Conservation (phyloP, 92 coral and sea anemone genomes). For the Plumapathes pennacea region DNA sequence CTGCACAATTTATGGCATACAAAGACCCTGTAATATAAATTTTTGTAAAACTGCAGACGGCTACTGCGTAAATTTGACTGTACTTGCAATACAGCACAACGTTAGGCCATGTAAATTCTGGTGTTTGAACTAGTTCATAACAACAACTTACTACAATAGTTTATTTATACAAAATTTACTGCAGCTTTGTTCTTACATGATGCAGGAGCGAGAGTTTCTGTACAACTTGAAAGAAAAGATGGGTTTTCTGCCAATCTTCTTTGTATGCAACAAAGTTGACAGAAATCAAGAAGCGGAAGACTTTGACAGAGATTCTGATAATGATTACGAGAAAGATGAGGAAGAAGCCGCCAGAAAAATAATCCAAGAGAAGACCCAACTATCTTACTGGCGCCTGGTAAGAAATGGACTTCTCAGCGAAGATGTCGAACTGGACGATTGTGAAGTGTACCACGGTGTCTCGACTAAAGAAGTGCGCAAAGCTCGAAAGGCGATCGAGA, state of each 20-base stretch:
- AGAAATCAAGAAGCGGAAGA: slow-evolving; percentile 41
- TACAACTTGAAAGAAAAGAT: slow-evolving; percentile 48
- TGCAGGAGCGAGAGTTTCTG: slow-evolving; percentile 75
- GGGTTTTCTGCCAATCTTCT: slow-evolving; percentile 63
- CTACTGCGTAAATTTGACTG: no score
- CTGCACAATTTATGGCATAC: no score
- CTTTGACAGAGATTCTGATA: slow-evolving; percentile 56
- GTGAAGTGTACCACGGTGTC: slow-evolving; percentile 55
- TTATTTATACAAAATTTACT: no score
- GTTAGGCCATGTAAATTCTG: no score
- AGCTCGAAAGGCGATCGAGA: slow-evolving; percentile 38
- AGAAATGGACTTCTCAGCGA: slow-evolving; percentile 36
- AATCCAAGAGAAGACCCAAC: slow-evolving; percentile 20
- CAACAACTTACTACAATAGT: no score
- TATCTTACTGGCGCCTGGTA: slow-evolving; percentile 36
- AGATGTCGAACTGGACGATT: slow-evolving; percentile 16
- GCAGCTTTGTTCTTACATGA: no score
- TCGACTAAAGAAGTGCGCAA: slow-evolving; percentile 53
- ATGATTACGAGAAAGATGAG: slow-evolving; percentile 19
- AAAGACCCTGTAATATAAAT: no score
- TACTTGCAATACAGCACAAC: no score
- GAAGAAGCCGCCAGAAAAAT: slow-evolving; percentile 11
- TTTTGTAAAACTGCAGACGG: no score
- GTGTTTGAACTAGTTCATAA: no score
- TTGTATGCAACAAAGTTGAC: slow-evolving; percentile 67